Evolutionary conservation across 2,113 vertebrate genomes (phyloP), one percentile per base, ranked within the genome.

Genomic region (Triplophysa tibetana): DNA sequence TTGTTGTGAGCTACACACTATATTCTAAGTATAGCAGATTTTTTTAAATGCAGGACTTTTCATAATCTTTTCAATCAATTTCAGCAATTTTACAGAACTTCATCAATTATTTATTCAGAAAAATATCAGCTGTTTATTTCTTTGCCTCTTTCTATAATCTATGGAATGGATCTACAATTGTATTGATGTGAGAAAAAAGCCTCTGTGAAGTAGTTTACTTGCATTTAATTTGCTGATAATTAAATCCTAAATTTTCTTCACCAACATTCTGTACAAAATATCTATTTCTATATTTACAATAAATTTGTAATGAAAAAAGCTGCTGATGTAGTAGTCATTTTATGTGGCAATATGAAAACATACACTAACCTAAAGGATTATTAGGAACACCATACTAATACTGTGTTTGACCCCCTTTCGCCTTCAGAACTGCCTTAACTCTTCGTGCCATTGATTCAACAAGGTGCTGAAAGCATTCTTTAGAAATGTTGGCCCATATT

Each of bases 201-300:
- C 29, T 75, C 26, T 58, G 16, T 45, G 24, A 86, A 78, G 68
- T 82, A 41, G 73, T 38, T 86, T 75, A 54, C 75, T 80, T 81
- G 67, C 61, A 45, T 75, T 82, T 89, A 73, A 87, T 87, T 90
- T 89, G 85, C 88, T 89, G 80, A 83, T 86, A 86, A 82, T 88
- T 84, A 89, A 87, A 86, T 89, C 83, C 38, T 85, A 81, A 66
- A 72, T 87, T 68, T 90, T 86, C 81, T 87, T 86, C 87, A 77
- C 89, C 88, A 88, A 45, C 87, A 91, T 92, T 93, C 90, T 94
- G 91, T 91, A 92, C 85, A 91, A 92, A 92, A 93, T 89, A 92
- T 92, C 91, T 87, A 92, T 93, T 93, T 93, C 89, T 94, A 94
- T 94, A 93, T 93, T 94, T 94, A 90, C 91, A 93, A 94, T 94